A percentile compares a stretch with the other conserved stretches of the same genome.
These are phyloP conservation scores for Lamellibrachia luymesi DNA, from an alignment of 1,140 invertebrate species.

Conservation along the genomic window DNA sequence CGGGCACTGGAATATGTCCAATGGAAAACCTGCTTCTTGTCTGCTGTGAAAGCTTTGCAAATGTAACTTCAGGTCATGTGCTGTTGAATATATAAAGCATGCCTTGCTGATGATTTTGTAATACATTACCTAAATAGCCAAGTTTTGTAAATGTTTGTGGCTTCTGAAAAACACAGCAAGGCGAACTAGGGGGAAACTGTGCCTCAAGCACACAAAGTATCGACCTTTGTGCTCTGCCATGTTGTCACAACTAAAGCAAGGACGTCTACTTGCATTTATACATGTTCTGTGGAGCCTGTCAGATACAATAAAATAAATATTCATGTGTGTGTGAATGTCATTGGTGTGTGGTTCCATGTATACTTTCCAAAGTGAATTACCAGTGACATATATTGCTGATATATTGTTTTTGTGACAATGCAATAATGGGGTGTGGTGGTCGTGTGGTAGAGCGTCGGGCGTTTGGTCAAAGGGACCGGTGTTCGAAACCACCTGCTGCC, in stretches of 20 bases:
- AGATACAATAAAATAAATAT: not conserved
- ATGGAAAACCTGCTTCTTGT: not conserved
- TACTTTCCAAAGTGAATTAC: not conserved
- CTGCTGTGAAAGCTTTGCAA: not conserved
- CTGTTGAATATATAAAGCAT: not conserved
- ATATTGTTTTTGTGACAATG: too few relatives aligned
- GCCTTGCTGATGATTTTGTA: not conserved
- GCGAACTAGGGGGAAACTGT: not conserved
- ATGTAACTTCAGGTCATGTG: not conserved
- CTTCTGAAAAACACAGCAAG: not conserved
- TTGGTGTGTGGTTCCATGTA: not conserved
- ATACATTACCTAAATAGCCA: not conserved
- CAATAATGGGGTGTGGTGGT: too few relatives aligned
- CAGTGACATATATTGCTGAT: too few relatives aligned
- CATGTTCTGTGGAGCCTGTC: not conserved
- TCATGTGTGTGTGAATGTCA: not conserved
- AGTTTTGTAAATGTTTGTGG: not conserved
- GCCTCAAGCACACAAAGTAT: not conserved
- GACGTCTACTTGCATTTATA: too few relatives aligned
- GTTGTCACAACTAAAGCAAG: not conserved
- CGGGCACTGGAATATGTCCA: not conserved
- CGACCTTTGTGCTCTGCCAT: not conserved
- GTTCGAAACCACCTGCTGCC: too few relatives aligned
- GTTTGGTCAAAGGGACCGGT: too few relatives aligned
- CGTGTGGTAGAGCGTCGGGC: too few relatives aligned